phyloP scores from a whole-genome alignment of 1,140 invertebrate species.

The Maniola jurtina region DNA sequence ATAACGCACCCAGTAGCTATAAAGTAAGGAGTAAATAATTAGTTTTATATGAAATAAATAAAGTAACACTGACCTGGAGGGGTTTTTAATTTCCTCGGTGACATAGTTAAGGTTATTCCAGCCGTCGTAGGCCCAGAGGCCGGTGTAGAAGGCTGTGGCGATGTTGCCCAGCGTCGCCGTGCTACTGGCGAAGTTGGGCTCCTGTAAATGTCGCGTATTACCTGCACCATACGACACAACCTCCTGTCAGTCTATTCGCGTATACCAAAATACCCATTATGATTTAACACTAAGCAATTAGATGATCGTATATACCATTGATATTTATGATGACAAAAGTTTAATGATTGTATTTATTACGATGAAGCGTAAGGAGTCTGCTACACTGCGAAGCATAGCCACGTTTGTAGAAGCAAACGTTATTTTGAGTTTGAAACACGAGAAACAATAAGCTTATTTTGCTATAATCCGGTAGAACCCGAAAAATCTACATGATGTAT shows the following conservation, averaged over 20 bases:
- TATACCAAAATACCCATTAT: conserved; percentile 56
- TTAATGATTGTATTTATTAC: background rate
- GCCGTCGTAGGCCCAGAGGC: conserved; percentile 99
- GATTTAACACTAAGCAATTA: conserved; percentile 28
- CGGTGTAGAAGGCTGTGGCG: conserved; percentile 97
- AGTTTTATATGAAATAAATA: no score
- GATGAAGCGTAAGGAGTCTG: conserved; percentile 1
- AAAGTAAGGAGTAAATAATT: no score
- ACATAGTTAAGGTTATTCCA: conserved; percentile 99
- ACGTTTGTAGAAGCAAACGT: no score
- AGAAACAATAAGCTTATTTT: no score
- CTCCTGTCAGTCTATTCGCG: conserved; percentile 64
- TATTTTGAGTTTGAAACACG: no score
- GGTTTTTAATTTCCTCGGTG: conserved; percentile 99
- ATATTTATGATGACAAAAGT: no score
- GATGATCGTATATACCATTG: conserved; percentile 22
- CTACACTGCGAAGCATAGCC: conserved; percentile 1
- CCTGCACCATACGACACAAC: conserved; percentile 81
- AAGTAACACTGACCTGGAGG: conserved; percentile 87
- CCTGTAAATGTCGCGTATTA: conserved; percentile 92
- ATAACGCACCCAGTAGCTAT: no score
- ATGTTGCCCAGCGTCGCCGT: conserved; percentile 92
- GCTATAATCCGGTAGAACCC: no score
- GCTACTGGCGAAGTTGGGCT: conserved; percentile 87
- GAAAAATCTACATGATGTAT: no score